phyloP scores from a whole-genome alignment of 2,888 invertebrate species.

The Drosophila colorata region DNA sequence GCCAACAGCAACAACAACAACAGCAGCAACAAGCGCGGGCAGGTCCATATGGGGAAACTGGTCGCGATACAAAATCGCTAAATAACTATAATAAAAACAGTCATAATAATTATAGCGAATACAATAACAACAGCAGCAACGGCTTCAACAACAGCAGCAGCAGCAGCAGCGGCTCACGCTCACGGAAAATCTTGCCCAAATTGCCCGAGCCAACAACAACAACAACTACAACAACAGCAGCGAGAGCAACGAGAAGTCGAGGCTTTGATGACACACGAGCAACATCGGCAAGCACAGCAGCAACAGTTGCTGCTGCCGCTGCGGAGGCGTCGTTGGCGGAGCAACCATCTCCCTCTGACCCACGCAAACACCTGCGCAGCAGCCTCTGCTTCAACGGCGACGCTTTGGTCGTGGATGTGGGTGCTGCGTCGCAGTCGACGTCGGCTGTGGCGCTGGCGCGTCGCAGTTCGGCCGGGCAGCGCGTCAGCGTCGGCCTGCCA shows the following conservation, averaged over 20 bases:
- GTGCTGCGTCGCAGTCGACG: constrained; percentile 58
- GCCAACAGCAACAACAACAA: constrained; percentile 47
- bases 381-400: constrained; percentile 83
- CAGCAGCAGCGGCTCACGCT: constrained; percentile 28
- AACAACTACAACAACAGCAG: constrained; percentile 22
- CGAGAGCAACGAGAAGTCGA: constrained; percentile 47
- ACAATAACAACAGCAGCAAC: constrained; percentile 32
- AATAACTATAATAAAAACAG: constrained; percentile 67
- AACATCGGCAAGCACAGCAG: constrained; percentile 18
- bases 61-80: constrained; percentile 66
- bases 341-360: constrained; percentile 47
- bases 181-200: constrained; percentile 77
- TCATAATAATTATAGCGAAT: constrained; percentile 53
- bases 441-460: constrained; percentile 55
- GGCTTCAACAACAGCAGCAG: not conserved
- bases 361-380: constrained; percentile 83
- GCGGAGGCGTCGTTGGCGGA: constrained; percentile 33
- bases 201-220: constrained; percentile 46
- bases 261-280: constrained; percentile 55
- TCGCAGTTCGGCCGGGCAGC: constrained; percentile 80
- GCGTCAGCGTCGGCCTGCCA: constrained; percentile 84
- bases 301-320: constrained; percentile 20
- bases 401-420: constrained; percentile 79
- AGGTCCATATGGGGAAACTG: constrained; percentile 73
- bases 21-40: constrained; percentile 14